Evolutionary conservation across 2,113 vertebrate genomes (phyloP).

Genomic region (Lophius piscatorius): DNA sequence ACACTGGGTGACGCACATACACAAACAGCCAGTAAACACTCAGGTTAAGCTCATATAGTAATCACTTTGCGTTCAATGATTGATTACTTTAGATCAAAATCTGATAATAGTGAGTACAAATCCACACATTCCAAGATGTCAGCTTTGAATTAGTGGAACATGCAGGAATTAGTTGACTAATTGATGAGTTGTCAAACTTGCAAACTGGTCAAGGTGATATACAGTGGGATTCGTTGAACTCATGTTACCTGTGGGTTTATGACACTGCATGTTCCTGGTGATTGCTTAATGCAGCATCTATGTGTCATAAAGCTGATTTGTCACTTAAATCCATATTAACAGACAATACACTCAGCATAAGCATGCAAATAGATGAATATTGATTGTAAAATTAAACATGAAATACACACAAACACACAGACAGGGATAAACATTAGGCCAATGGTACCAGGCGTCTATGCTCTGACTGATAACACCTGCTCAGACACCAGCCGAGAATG

Average conservation of each 20-base stretch:
- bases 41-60: too few relatives aligned
- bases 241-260: too few relatives aligned
- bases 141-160: too few relatives aligned
- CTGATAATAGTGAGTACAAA: background rate
- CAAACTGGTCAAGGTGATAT: too few relatives aligned
- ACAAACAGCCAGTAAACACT: background rate
- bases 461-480: conserved; percentile 54
- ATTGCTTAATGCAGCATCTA: conserved; percentile 1
- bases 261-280: too few relatives aligned
- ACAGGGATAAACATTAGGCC: background rate
- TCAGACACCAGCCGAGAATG: conserved; percentile 55
- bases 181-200: too few relatives aligned
- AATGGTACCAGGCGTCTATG: conserved; percentile 20
- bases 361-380: conserved; percentile 17
- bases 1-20: too few relatives aligned
- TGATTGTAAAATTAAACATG: too few relatives aligned
- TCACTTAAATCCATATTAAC: conserved; percentile 20
- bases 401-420: background rate
- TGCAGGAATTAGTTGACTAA: too few relatives aligned
- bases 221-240: too few relatives aligned
- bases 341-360: conserved; percentile 8
- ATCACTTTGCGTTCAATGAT: too few relatives aligned
- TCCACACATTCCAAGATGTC: background rate
- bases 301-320: conserved; percentile 9
- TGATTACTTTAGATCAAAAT: too few relatives aligned